Evolutionary conservation across 2,888 invertebrate species (phyloP), one percentile per base, ranked within the genome.

Genomic region (Pseudococcus jackbeardsleyi): DNA sequence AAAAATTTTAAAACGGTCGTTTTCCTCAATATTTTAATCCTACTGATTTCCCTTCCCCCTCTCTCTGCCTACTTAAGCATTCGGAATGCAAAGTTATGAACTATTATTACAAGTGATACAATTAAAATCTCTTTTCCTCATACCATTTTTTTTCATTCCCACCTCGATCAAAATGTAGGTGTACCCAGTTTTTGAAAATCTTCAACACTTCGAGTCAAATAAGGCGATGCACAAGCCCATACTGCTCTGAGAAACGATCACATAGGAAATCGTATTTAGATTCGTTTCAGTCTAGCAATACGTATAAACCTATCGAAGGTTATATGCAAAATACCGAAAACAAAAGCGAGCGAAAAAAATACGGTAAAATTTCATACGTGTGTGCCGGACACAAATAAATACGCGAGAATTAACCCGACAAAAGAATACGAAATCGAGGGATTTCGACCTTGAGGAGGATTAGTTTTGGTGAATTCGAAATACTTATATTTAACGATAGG

Each of bases 201-300:
- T 54, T 54, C n/a, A 33, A 7, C 54, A 54, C 15, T 4, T 17
- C 54, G n/a, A 54, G 54, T 54, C 54, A 54, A 54, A 54, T 54
- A 54, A 54, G 54, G 54, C n/a, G 54, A 54, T 54, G n/a, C 54
- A 54, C n/a, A 54, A 54, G n/a, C 12, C 11, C 12, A 54, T 15
- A n/a, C 6, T n/a, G n/a, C n/a, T 12, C 54, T n/a, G 9, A 22
- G 8, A 22, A 22, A 22, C 64, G 64, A 64, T 11, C 22, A 19
- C 7, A 15, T 15, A 19, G n/a, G 59, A 59, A 59, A 64, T 42
- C 22, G 22, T 54, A 54, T 54, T 6, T 4, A 59, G 59, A 59
- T 59, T 59, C 59, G 59, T 59, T 64, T 64, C 64, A 64, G 64
- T 64, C 64, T 50, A 64, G 64, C 64, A 54, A 54, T n/a, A 54